phyloP scores from a whole-genome alignment of 2,113 vertebrate species.

The Petaurus breviceps region DNA sequence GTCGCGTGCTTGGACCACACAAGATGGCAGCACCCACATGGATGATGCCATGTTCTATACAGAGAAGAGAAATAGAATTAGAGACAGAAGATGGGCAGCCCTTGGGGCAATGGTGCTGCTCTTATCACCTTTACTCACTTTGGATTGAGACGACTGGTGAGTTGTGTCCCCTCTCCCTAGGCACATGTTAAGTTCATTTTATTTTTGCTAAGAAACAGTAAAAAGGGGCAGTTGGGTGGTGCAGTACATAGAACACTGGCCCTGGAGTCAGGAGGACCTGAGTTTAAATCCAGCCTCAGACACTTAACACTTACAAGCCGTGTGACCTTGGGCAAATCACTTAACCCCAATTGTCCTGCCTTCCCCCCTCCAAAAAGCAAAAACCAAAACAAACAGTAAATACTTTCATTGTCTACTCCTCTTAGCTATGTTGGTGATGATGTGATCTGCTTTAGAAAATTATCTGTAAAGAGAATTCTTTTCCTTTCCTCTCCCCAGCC shows the following conservation, averaged over 20 bases:
- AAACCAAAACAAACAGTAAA: background rate
- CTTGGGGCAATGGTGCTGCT: background rate
- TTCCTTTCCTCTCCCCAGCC: background rate
- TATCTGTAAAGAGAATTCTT: background rate
- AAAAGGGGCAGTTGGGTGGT: too few species aligned
- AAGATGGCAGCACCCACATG: background rate
- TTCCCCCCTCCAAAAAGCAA: too few species aligned
- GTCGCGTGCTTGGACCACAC: background rate
- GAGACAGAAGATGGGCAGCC: background rate
- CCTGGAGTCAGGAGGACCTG: too few species aligned
- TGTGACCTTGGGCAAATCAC: too few species aligned
- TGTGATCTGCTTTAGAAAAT: background rate
- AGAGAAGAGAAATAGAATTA: background rate
- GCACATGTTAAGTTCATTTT: background rate
- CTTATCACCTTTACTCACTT: background rate
- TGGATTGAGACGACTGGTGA: background rate
- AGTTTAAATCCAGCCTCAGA: too few species aligned
- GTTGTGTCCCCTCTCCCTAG: background rate
- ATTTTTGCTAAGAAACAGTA: background rate
- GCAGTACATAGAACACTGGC: too few species aligned
- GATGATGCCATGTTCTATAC: background rate
- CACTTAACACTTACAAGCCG: too few species aligned
- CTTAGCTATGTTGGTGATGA: background rate
- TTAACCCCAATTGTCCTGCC: too few species aligned
- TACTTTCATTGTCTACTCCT: background rate